phyloP scores from a whole-genome alignment of 2,113 vertebrate genomes.

The Columba janthina region DNA sequence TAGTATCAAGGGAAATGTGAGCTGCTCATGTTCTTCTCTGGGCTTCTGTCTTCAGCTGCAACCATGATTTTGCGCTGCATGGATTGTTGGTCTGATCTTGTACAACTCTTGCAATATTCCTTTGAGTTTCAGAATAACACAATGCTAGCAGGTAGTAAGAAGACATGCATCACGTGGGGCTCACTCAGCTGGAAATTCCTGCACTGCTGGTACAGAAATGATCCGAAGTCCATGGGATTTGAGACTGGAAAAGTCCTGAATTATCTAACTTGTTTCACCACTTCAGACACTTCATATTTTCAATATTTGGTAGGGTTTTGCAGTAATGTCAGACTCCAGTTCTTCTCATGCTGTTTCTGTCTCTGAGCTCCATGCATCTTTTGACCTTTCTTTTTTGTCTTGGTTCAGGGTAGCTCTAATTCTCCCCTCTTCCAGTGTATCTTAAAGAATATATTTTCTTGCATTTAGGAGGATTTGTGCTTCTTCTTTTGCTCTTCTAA shows the following conservation, averaged over 20 bases:
- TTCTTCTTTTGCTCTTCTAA: not conserved
- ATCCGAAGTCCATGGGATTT: not conserved
- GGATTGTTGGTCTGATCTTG: not conserved
- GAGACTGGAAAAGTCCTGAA: not conserved
- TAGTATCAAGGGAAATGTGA: not conserved
- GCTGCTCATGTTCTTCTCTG: not conserved
- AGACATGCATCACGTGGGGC: not conserved
- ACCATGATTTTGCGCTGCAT: not conserved
- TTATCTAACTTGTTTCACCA: not conserved
- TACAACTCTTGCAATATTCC: not conserved
- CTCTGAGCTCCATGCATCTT: fast-evolving
- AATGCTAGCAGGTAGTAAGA: not conserved
- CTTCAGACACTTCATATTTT: not conserved
- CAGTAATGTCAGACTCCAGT: not conserved
- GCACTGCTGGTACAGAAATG: not conserved
- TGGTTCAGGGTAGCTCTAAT: not conserved
- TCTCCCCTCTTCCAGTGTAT: not conserved
- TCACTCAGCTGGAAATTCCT: not conserved
- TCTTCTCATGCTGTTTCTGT: not conserved
- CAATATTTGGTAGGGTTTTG: not conserved
- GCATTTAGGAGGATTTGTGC: not conserved
- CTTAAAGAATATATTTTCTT: not conserved
- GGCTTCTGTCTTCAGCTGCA: not conserved
- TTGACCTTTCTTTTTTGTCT: not conserved
- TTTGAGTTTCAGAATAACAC: not conserved